Conservation (phyloP, 2,797 vertebrate species). For the Thalassophryne amazonica region DNA sequence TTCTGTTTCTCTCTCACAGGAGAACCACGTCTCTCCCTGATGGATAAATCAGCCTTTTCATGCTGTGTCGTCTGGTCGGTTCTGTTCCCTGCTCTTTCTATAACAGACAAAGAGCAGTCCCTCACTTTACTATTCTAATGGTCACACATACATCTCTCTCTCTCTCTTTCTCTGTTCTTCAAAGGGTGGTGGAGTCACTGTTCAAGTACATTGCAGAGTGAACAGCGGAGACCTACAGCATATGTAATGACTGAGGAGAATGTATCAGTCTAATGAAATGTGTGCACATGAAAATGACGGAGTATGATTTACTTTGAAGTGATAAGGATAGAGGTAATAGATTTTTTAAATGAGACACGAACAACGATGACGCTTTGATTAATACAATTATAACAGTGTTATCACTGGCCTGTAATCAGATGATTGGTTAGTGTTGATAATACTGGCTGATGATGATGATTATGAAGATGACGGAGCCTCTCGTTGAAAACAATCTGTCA, state of each 20-base stretch:
- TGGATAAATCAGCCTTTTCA: conserved; percentile 75
- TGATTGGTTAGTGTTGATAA: conserved; percentile 35
- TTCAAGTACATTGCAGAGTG: conserved; percentile 28
- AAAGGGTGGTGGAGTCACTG: conserved; percentile 52
- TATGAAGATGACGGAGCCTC: conserved; percentile 10
- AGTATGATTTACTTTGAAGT: conserved; percentile 60
- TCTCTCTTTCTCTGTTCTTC: conserved; percentile 25
- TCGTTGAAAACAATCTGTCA: not conserved
- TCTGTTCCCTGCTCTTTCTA: conserved; percentile 63
- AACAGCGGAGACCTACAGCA: conserved; percentile 33
- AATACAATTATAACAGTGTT: conserved; percentile 51
- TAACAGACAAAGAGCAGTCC: conserved; percentile 57
- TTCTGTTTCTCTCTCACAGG: not conserved
- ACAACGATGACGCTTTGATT: conserved; percentile 47
- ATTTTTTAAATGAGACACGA: conserved; percentile 49
- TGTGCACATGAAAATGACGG: conserved; percentile 23
- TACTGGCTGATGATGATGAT: conserved; percentile 25
- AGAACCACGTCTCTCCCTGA: conserved; percentile 30
- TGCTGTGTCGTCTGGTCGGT: conserved; percentile 60
- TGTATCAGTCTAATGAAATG: conserved; percentile 29
- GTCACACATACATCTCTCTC: conserved; percentile 35
- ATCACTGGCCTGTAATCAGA: conserved; percentile 44
- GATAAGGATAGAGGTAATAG: conserved; percentile 60
- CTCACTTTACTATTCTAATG: conserved; percentile 60
- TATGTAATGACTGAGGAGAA: conserved; percentile 35